Percentiles rank a stretch among this genome's conserved stretches.
These are phyloP conservation scores for Laterallus jamaicensis DNA, from an alignment of 2,113 vertebrate species.

Conservation along the genomic window DNA sequence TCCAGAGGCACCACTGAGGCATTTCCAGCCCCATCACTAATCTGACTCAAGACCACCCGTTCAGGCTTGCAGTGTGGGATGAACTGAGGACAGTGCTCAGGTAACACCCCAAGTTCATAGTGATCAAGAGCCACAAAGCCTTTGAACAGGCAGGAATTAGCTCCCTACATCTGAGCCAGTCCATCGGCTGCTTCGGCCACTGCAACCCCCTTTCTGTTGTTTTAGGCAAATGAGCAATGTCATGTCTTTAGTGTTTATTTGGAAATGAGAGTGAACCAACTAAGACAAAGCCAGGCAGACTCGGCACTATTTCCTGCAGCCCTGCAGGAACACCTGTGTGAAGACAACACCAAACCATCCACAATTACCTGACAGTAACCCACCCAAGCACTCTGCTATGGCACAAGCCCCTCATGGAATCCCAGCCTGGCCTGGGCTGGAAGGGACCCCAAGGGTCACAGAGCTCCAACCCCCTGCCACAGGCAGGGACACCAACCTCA, in stretches of 20 bases:
- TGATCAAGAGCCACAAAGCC: conserved; percentile 10
- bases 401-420: neutral
- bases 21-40: neutral
- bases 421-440: too few species aligned
- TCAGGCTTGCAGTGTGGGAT: neutral
- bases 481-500: too few species aligned
- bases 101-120: neutral
- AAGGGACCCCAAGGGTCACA: too few species aligned
- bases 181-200: neutral
- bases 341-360: neutral
- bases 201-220: neutral
- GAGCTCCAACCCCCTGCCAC: too few species aligned
- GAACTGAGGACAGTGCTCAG: neutral
- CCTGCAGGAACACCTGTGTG: neutral
- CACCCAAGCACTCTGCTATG: neutral
- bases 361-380: neutral
- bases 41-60: neutral
- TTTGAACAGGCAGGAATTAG: conserved; percentile 1
- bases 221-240: neutral
- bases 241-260: neutral
- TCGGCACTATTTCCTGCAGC: neutral
- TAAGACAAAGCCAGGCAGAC: neutral
- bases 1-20: accelerated
- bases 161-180: neutral
- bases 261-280: neutral